Conservation (phyloP, 2,888 invertebrate genomes). For the Hedychridium roseum region DNA sequence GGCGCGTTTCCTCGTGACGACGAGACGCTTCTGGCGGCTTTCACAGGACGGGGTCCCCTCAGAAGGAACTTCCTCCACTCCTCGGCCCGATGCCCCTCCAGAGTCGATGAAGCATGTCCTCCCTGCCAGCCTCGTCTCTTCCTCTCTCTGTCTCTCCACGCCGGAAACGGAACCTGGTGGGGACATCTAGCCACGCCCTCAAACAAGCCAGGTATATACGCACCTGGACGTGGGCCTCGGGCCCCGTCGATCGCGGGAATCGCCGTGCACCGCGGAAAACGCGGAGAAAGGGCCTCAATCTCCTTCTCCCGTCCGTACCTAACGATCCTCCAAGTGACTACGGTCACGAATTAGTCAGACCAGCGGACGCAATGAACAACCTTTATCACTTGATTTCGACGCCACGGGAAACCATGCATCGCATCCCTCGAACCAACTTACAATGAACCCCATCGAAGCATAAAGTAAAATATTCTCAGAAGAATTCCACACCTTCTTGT, state of each 20-base stretch:
- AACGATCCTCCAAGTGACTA: constrained; percentile 11
- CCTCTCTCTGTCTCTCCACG: constrained; percentile 1
- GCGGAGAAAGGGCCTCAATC: no score
- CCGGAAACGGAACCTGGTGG: constrained; percentile 3
- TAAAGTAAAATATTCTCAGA: no score
- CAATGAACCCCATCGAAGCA: no score
- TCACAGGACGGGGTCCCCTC: constrained; percentile 7
- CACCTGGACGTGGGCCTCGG: constrained; percentile 2
- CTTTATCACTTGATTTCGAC: neutral
- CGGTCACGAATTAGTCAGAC: constrained; percentile 13
- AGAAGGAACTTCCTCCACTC: constrained; percentile 14
- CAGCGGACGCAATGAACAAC: neutral
- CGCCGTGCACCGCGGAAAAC: neutral
- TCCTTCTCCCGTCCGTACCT: no score
- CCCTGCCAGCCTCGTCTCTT: constrained; percentile 17
- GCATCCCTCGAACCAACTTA: no score
- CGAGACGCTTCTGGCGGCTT: constrained; percentile 19
- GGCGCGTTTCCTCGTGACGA: constrained; percentile 10
- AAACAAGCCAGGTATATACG: constrained; percentile 7
- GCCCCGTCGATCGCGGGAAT: neutral
- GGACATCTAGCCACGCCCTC: constrained; percentile 22
- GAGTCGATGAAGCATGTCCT: constrained; percentile 15
- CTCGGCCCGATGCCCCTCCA: constrained; percentile 14
- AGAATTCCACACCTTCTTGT: no score
- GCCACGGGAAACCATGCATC: no score